Conservation (phyloP, 2,797 vertebrate genomes). For the Steatocranus sp. region DNA sequence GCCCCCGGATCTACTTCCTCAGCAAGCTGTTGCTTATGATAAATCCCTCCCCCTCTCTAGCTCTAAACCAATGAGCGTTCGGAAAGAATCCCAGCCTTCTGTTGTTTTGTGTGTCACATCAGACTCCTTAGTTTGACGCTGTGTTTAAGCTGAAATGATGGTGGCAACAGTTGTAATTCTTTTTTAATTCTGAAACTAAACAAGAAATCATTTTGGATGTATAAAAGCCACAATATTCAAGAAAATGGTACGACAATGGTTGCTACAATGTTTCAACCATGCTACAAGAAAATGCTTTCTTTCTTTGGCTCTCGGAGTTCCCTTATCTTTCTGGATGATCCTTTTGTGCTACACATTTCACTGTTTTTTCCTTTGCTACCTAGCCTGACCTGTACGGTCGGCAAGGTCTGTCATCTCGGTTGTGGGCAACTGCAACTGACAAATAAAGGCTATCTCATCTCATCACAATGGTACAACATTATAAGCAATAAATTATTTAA, state of each 20-base stretch:
- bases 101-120: background rate
- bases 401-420: too few relatives aligned
- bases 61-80: background rate
- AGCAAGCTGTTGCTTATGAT: background rate
- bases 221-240: background rate
- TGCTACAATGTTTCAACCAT: too few relatives aligned
- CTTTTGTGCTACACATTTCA: too few relatives aligned
- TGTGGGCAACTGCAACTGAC: too few relatives aligned
- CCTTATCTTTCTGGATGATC: too few relatives aligned
- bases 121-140: background rate
- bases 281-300: too few relatives aligned
- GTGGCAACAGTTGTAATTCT: background rate
- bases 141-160: background rate
- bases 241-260: background rate
- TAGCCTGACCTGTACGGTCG: too few relatives aligned
- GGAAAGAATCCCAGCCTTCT: background rate
- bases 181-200: background rate
- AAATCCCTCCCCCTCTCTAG: background rate
- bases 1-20: background rate
- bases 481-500: background rate
- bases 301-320: too few relatives aligned
- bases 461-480: background rate
- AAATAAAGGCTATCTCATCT: background rate
- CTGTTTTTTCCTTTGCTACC: too few relatives aligned
- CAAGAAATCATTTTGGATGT: rapidly evolving